Evolutionary conservation across 1,140 invertebrate genomes (phyloP).

Genomic region (Nasonia longicornis): DNA sequence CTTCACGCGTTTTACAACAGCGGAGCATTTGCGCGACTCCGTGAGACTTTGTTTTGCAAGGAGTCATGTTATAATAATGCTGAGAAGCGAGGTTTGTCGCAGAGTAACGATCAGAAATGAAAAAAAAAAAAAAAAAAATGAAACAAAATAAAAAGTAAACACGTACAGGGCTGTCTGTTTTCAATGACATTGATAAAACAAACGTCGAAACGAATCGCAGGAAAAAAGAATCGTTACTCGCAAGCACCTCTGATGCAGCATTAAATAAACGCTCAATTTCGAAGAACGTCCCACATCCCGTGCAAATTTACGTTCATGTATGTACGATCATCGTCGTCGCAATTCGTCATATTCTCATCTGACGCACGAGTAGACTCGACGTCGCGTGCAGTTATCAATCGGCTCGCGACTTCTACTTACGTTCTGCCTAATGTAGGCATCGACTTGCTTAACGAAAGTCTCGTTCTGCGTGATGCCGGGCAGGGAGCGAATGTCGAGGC

Average conservation of each 20-base stretch:
- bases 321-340: background rate
- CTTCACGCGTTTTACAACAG: background rate
- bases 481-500: conserved; percentile 78
- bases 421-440: conserved; percentile 79
- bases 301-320: background rate
- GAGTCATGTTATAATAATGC: background rate
- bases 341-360: conserved; percentile 2
- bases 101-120: background rate
- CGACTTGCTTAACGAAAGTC: conserved; percentile 74
- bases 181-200: no score
- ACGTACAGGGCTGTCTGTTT: no score
- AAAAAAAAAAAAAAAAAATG: background rate
- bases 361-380: conserved; percentile 1
- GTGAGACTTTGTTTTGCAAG: conserved; percentile 5
- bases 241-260: background rate
- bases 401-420: conserved; percentile 65
- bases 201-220: background rate
- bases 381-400: conserved; percentile 30
- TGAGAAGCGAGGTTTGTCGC: background rate
- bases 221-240: background rate
- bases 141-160: background rate
- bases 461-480: conserved; percentile 76
- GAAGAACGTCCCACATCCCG: conserved; percentile 1
- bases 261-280: conserved; percentile 9
- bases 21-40: background rate